Base-by-base conservation (phyloP, 2,113 vertebrate genomes). In the Myiopsitta monachus region DNA sequence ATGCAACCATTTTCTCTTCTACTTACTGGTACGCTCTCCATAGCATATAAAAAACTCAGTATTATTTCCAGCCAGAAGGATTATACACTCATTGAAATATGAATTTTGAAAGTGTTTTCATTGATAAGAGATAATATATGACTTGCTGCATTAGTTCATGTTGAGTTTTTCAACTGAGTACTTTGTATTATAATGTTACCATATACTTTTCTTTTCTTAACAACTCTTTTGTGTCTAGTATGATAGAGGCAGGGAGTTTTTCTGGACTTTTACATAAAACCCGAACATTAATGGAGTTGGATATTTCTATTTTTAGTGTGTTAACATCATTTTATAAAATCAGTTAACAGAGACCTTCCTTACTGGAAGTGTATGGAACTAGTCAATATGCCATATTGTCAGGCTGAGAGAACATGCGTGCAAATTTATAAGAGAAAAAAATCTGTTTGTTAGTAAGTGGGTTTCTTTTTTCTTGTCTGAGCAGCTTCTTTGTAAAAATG, bases 1-100 rank as follows among this genome's bases (percentile, higher is more conserved):
- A 4, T 77, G 24, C 21, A 66, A 26, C 28, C 5, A 9, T 86
- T 88, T 88, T 83, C 15, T 67, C 18, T 62, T 82, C 23, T 9
- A 18, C 11, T 94, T 63, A 28, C 14, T 0, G 0, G 30, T 80
- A 31, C 1, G 0, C 10, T 68, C 15, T n/a, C 28, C 1, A 0
- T 33, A 38, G 11, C 11, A 19, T n/a, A 55, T 67, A 54, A 24
- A 78, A 74, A 73, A 2, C 22, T 67, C 28, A 36, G 7, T 69
- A 3, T 86, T 86, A 36, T 72, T 94, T 84, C 64, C 75, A 64
- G n/a, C 28, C 15, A 47, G 14, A 18, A 59, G 15, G 47, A 39
- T 74, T 83, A 54, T 10, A 62, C 12, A 26, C 7, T 76, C 43
- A 70, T 17, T 63, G 62, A 89, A 28, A 78, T 17, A 9, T 82